A percentile compares a stretch with the other conserved stretches of the same genome.
Evolutionary conservation across 1,140 invertebrate genomes (phyloP).

Genomic region (Drosophila aff.): DNA sequence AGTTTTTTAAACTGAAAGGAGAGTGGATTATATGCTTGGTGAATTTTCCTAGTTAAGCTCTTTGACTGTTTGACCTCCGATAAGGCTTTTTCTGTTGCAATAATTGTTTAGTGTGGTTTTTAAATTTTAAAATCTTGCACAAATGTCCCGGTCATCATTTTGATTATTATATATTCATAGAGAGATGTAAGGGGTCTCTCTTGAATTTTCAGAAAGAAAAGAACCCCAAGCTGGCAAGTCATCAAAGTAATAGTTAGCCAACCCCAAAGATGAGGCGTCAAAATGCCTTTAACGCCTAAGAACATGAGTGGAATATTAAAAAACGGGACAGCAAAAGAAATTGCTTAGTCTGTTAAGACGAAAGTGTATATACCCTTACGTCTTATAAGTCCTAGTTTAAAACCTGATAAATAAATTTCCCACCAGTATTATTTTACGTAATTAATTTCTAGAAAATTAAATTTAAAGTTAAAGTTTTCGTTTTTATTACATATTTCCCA

Average conservation of each 20-base stretch:
- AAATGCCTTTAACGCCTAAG: slow-evolving; percentile 41
- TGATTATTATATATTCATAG: slow-evolving; percentile 5
- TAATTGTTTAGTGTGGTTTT: background rate
- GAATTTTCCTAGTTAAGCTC: slow-evolving; percentile 11
- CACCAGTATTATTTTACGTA: background rate
- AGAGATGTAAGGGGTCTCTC: background rate
- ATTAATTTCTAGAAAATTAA: background rate
- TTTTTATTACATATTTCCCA: background rate
- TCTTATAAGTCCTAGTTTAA: no score
- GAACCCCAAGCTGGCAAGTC: slow-evolving; percentile 33
- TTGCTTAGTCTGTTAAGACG: background rate
- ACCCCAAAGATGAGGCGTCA: slow-evolving; percentile 57
- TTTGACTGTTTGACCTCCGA: background rate
- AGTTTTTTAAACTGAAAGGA: slow-evolving; percentile 12
- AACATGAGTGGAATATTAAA: slow-evolving; percentile 61
- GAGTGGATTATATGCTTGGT: slow-evolving; percentile 12
- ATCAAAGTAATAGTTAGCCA: slow-evolving; percentile 30
- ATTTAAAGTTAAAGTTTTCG: no score
- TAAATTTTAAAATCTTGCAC: background rate
- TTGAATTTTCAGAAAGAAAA: background rate
- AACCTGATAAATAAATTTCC: no score
- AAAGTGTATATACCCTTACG: background rate
- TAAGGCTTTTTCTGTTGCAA: background rate
- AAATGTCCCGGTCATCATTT: background rate
- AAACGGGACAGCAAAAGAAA: slow-evolving; percentile 15